These are phyloP conservation scores for Euwallacea similis DNA, from an alignment of 1,140 invertebrate genomes.

Conservation along the genomic window DNA sequence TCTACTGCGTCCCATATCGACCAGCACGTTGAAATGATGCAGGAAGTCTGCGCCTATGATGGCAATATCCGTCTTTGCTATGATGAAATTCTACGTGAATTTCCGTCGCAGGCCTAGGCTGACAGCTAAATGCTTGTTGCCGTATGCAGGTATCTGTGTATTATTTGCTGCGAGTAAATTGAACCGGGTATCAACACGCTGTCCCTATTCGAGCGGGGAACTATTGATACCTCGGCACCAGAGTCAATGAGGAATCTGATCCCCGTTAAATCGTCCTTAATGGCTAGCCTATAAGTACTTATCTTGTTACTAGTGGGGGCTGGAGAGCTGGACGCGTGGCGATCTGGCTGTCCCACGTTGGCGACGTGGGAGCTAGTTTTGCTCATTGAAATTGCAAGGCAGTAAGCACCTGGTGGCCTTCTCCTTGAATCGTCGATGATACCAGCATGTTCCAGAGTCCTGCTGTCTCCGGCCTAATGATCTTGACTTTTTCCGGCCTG, in stretches of 20 bases:
- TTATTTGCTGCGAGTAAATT: not conserved
- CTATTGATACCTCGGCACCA: not conserved
- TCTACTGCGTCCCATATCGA: not conserved
- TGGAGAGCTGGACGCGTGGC: too few relatives aligned
- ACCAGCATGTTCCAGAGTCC: too few relatives aligned
- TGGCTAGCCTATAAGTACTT: too few relatives aligned
- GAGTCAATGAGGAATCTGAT: not conserved
- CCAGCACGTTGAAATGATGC: not conserved
- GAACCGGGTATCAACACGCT: not conserved
- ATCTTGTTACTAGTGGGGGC: too few relatives aligned
- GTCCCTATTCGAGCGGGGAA: not conserved
- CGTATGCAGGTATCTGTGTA: not conserved
- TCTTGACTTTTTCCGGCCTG: too few relatives aligned
- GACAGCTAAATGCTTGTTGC: not conserved
- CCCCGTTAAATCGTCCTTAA: too few relatives aligned
- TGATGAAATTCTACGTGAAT: not conserved
- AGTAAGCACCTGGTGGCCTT: too few relatives aligned
- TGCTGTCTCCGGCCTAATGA: too few relatives aligned
- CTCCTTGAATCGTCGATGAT: too few relatives aligned
- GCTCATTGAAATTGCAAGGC: too few relatives aligned
- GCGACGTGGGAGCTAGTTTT: too few relatives aligned
- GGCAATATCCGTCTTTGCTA: not conserved
- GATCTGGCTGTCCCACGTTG: too few relatives aligned
- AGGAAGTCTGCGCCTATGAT: slow-evolving; percentile 7
- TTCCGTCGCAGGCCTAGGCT: not conserved